These are phyloP conservation scores for Pammene fasciana DNA, from an alignment of 2,888 invertebrate species.

Conservation along the genomic window DNA sequence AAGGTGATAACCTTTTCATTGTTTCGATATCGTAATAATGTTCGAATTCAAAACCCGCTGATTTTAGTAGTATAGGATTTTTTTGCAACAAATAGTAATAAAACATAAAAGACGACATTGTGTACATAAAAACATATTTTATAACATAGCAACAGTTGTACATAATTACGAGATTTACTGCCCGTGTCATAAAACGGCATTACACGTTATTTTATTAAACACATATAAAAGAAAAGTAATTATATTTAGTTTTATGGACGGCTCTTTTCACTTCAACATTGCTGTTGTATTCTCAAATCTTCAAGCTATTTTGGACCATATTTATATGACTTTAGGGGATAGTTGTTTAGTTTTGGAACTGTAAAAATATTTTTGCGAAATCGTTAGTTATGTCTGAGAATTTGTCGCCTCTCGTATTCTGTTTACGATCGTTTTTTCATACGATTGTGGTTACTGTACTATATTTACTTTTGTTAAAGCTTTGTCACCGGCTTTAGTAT, in stretches of 20 bases:
- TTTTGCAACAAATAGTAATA: background rate
- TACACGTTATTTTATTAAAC: conserved; percentile 35
- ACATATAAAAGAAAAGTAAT: conserved; percentile 39
- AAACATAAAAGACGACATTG: background rate
- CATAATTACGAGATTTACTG: conserved; percentile 33
- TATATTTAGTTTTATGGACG: conserved; percentile 36
- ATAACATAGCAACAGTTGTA: conserved; percentile 37
- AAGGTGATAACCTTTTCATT: background rate
- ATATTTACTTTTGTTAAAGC: conserved; percentile 21
- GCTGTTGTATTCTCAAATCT: background rate
- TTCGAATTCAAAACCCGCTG: background rate
- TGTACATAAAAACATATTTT: conserved; percentile 26
- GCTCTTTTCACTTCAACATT: conserved; percentile 7
- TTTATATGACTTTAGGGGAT: background rate
- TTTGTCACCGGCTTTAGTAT: conserved; percentile 14
- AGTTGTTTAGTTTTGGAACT: background rate
- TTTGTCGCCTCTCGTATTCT: conserved; percentile 38
- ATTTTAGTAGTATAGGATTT: too few relatives aligned
- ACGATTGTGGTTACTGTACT: conserved; percentile 12
- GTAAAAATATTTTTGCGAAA: conserved; percentile 9
- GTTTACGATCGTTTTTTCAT: conserved; percentile 25
- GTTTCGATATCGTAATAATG: too few relatives aligned
- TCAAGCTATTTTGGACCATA: background rate
- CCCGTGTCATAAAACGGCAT: conserved; percentile 27
- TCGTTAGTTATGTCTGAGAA: conserved; percentile 30